phyloP scores from a whole-genome alignment of 2,113 vertebrate species.

The Pelecanus crispus region DNA sequence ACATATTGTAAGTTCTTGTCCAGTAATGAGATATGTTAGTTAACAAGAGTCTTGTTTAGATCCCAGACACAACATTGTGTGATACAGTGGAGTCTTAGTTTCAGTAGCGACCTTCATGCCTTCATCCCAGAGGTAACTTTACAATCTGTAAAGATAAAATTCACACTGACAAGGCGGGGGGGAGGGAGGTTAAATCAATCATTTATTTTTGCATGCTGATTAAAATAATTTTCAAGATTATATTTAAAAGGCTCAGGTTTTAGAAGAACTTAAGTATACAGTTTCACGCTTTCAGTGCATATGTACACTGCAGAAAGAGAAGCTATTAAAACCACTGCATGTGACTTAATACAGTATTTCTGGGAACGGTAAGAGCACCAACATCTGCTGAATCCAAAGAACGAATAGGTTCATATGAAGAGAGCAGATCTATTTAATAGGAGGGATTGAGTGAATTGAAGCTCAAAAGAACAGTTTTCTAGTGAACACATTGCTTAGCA shows the following conservation, averaged over 20 bases:
- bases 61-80: background rate
- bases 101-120: background rate
- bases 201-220: constrained; percentile 8
- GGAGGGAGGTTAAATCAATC: background rate
- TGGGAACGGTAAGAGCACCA: background rate
- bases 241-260: background rate
- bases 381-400: background rate
- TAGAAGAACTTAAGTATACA: background rate
- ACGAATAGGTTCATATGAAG: background rate
- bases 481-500: background rate
- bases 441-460: background rate
- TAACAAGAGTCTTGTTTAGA: background rate
- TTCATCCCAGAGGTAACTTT: background rate
- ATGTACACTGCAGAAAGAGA: background rate
- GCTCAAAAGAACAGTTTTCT: background rate
- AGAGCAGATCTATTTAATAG: background rate
- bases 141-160: constrained; percentile 13
- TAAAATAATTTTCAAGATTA: constrained; percentile 4
- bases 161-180: background rate
- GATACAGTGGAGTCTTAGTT: background rate
- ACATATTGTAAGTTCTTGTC: background rate
- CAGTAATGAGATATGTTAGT: background rate
- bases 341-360: background rate
- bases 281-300: background rate
- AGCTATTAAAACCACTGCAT: background rate